Conservation (phyloP, 1,140 invertebrate species). For the Drosophila parabipectinata region DNA sequence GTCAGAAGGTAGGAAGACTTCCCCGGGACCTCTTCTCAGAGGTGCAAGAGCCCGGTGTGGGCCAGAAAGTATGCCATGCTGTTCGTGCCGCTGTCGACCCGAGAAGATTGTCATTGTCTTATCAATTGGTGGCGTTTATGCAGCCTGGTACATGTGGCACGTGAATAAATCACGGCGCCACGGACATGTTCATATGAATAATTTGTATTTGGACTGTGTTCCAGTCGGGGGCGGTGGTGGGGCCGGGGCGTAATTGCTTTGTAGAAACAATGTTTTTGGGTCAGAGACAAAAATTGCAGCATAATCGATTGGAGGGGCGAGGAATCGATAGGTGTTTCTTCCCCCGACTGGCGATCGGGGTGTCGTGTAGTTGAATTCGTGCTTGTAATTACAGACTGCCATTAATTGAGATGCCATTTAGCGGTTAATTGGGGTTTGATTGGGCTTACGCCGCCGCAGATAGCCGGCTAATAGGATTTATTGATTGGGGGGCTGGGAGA, state of each 20-base stretch:
- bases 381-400: slow-evolving; percentile 14
- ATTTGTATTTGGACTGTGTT: slow-evolving; percentile 32
- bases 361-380: background rate
- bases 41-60: background rate
- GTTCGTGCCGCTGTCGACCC: background rate
- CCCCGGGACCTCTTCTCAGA: no score
- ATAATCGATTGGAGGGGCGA: slow-evolving; percentile 54
- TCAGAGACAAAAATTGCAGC: slow-evolving; percentile 41
- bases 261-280: slow-evolving; percentile 44
- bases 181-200: slow-evolving; percentile 48
- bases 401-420: slow-evolving; percentile 33
- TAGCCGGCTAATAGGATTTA: background rate
- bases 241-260: slow-evolving; percentile 48
- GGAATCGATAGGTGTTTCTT: slow-evolving; percentile 40
- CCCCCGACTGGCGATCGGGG: background rate
- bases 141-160: slow-evolving; percentile 21
- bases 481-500: background rate
- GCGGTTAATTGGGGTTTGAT: slow-evolving; percentile 20
- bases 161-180: slow-evolving; percentile 36
- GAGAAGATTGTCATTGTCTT: slow-evolving; percentile 32
- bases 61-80: slow-evolving; percentile 59
- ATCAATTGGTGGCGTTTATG: slow-evolving; percentile 57
- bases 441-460: background rate
- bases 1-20: no score
- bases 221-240: background rate